phyloP scores from a whole-genome alignment of 1,140 invertebrate genomes.

The Vanessa tameamea region DNA sequence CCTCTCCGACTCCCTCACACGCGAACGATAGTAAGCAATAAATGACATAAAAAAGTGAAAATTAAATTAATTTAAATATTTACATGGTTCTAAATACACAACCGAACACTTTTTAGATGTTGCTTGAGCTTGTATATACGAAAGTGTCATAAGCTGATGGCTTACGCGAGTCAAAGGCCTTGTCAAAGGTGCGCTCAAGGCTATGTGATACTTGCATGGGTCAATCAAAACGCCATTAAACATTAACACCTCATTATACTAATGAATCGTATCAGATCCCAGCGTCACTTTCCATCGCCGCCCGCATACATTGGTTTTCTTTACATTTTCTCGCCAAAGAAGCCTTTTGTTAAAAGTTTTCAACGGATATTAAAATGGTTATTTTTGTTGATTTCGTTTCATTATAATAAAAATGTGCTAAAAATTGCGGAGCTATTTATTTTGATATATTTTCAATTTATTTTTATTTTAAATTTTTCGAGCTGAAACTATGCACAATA shows the following conservation, averaged over 20 bases:
- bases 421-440: neutral
- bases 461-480: too few relatives aligned
- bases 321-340: constrained; percentile 45
- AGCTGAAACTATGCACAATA: too few relatives aligned
- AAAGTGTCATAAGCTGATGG: constrained; percentile 22
- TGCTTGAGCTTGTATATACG: neutral
- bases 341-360: constrained; percentile 48
- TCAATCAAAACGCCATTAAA: constrained; percentile 77
- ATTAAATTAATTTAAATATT: too few relatives aligned
- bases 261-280: constrained; percentile 81
- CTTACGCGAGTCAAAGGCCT: constrained; percentile 17
- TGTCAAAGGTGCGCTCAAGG: constrained; percentile 18
- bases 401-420: neutral
- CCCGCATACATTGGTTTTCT: constrained; percentile 53
- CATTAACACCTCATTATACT: constrained; percentile 80
- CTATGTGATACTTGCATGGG: constrained; percentile 56
- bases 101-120: neutral
- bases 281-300: constrained; percentile 54
- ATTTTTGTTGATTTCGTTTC: neutral
- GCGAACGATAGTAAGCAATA: too few relatives aligned
- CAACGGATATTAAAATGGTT: neutral
- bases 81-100: neutral
- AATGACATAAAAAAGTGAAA: too few relatives aligned
- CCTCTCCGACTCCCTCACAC: too few relatives aligned
- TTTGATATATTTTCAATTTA: neutral